Evolutionary conservation across 2,113 vertebrate genomes (phyloP), one percentile per base, ranked within the genome.

Genomic region (Hiodon tergisus): DNA sequence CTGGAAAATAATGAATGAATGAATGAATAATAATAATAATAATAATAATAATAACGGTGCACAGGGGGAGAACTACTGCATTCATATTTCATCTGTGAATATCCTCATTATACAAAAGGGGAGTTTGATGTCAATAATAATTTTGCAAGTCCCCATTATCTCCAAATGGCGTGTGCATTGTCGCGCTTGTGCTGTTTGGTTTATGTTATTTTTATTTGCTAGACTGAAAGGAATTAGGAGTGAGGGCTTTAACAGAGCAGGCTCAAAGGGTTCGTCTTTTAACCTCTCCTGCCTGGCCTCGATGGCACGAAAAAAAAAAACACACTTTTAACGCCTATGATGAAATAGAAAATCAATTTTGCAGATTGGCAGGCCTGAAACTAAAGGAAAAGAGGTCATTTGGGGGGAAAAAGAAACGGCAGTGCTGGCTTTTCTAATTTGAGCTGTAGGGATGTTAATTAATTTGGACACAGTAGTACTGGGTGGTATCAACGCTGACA

Each of bases 381-480:
- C 17, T 74, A 66, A 48, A 55, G 5, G 51, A 53, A 74, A 67
- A 74, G 62, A 65, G 75, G 75, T 62, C 61, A 76, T 66, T 55
- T 53, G 67, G 83, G 83, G 78, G 81, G 81, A 81, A 84, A 72
- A 79, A 87, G 82, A 85, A 84, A 78, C 82, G 80, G 76, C 81
- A 84, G 74, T 79, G 82, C 85, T 83, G 83, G 80, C 63, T 76
- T 9, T 58, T 86, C 80, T 79, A 78, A 73, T 83, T 82, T 84
- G 83, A 87, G 72, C 72, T 78, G 48, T 83, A 78, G 84, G 82
- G 80, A 68, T 76, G 76, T 77, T 87, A 87, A 89, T 89, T 90
- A 86, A 88, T 88, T 81, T 89, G 80, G 85, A 88, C 88, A 85
- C 81, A 81, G 74, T 69, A 81, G 82, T 85, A 81, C 82, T 83